phyloP scores from a whole-genome alignment of 37 sponge, comb jelly and placozoan genomes.

The Tethya wilhelma region DNA sequence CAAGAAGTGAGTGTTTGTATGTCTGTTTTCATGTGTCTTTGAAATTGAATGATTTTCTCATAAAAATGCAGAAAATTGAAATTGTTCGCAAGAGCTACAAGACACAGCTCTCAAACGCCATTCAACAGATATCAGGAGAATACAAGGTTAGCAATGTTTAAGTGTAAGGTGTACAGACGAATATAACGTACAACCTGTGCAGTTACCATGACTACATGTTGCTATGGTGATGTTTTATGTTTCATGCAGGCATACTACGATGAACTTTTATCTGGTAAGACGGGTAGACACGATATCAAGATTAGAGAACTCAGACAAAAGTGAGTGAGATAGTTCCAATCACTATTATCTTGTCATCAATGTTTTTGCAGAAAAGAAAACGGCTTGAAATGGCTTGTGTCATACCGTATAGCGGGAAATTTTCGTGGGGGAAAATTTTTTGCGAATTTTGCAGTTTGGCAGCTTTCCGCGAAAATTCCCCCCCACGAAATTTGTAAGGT shows the following conservation, averaged over 20 bases:
- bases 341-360: too few species aligned
- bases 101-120: slow-evolving; percentile 62
- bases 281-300: slow-evolving; percentile 50
- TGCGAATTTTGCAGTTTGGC: too few species aligned
- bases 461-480: too few species aligned
- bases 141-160: slow-evolving; percentile 54
- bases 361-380: too few species aligned
- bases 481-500: too few species aligned
- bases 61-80: slow-evolving; percentile 23
- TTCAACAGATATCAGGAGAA: slow-evolving; percentile 71
- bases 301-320: slow-evolving; percentile 64
- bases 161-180: neutral
- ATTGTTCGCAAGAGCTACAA: slow-evolving; percentile 59
- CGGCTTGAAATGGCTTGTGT: too few species aligned
- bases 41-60: neutral
- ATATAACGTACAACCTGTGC: neutral
- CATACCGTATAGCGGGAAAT: too few species aligned
- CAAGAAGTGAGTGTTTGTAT: slow-evolving; percentile 28
- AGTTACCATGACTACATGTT: neutral
- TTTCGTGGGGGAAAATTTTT: too few species aligned
- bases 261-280: slow-evolving; percentile 65
- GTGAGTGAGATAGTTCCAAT: slow-evolving; percentile 25
- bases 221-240: neutral
- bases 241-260: slow-evolving; percentile 71
- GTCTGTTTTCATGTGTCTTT: neutral